A percentile compares a stretch with the other conserved stretches of the same genome.
Conservation (phyloP, 2,797 vertebrate genomes). For the Corythornis leucogaster region DNA sequence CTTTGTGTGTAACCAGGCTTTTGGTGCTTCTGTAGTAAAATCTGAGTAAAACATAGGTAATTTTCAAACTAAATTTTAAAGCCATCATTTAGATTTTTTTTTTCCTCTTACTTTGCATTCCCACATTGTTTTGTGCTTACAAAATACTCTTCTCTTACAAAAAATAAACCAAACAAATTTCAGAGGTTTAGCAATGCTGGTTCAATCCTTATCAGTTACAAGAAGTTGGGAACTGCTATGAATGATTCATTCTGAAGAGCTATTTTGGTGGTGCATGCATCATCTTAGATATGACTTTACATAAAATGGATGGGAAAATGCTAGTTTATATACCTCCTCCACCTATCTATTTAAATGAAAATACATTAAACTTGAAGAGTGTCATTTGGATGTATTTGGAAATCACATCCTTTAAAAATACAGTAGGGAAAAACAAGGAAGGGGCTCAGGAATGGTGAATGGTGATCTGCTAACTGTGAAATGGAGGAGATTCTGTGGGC, state of each 20-base stretch:
- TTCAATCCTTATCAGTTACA: background rate
- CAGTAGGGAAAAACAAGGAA: background rate
- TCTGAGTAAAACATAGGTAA: background rate
- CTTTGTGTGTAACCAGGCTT: background rate
- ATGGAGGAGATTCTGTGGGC: background rate
- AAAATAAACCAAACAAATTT: background rate
- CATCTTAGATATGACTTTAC: background rate
- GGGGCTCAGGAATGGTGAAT: background rate
- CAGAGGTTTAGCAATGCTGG: background rate
- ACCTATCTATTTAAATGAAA: slow-evolving; percentile 31
- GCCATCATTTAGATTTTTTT: rapidly evolving
- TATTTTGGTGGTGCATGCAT: slow-evolving; percentile 35
- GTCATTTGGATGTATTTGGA: background rate
- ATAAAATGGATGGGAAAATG: slow-evolving; percentile 9
- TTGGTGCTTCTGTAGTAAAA: background rate
- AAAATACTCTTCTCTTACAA: background rate
- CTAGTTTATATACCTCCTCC: slow-evolving; percentile 54
- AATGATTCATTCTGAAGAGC: slow-evolving; percentile 52
- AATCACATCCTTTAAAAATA: background rate
- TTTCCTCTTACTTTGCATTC: background rate
- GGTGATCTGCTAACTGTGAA: background rate
- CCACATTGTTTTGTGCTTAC: background rate
- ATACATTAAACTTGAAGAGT: background rate
- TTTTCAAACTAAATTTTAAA: background rate
- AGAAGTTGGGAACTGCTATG: background rate